A percentile compares a stretch with the other conserved stretches of the same genome.
These are phyloP conservation scores for Fragum whitleyi DNA, from an alignment of 2,888 invertebrate species.

Conservation along the genomic window DNA sequence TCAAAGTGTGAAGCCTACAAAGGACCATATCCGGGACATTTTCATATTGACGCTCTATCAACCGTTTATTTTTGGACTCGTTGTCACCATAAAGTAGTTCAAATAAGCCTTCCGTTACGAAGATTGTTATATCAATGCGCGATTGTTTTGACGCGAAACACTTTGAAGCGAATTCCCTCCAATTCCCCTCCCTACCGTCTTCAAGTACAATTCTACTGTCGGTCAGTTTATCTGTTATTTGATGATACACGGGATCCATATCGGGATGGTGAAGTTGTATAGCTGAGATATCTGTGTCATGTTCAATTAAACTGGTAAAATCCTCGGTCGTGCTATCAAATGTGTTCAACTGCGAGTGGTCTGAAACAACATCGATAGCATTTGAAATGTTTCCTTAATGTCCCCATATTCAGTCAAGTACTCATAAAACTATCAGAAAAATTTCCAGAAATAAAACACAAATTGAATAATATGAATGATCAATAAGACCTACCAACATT, in stretches of 20 bases:
- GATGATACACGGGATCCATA: not conserved
- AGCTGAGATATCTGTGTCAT: not conserved
- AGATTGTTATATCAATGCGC: not conserved
- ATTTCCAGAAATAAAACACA: too few species aligned
- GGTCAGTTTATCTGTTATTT: not conserved
- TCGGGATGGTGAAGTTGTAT: not conserved
- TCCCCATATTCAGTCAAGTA: too few species aligned
- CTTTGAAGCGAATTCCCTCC: not conserved
- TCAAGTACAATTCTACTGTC: not conserved
- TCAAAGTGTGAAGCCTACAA: not conserved
- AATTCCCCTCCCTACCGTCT: not conserved
- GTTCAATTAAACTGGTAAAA: too few species aligned
- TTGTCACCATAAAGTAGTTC: not conserved
- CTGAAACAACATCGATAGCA: too few species aligned
- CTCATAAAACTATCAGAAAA: too few species aligned
- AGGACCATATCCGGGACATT: not conserved
- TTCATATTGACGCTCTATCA: slow-evolving; percentile 3
- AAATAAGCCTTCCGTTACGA: not conserved
- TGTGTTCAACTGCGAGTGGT: too few species aligned
- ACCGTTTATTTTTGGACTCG: not conserved
- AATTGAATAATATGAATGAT: too few species aligned
- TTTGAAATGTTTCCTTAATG: too few species aligned
- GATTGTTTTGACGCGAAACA: not conserved
- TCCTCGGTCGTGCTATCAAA: too few species aligned
- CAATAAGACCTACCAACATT: too few species aligned